Base-by-base conservation (phyloP, 2,113 vertebrate species). In the Tragulus kanchil region DNA sequence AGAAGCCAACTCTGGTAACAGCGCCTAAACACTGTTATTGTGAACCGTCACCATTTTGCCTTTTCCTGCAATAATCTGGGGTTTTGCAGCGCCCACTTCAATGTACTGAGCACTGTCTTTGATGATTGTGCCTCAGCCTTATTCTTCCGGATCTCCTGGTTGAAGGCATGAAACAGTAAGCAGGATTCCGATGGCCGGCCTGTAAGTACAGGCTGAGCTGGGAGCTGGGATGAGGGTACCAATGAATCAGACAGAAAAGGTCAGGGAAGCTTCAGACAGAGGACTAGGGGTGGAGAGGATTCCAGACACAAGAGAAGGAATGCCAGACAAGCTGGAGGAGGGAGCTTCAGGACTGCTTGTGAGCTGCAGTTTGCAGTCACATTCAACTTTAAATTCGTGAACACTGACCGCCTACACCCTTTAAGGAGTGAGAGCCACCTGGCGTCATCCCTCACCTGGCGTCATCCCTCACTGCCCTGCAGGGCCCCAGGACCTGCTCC, bases 1-100 rank as follows among this genome's bases (percentile, higher is more conserved):
- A 17, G 48, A 94, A 95, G 54, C 59, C 77, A 84, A 82, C 79
- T 78, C 73, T 89, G 61, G 7, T 81, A 59, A 84, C 8, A 48
- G 19, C 1, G 3, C 82, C 83, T 25, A 23, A 84, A 83, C 42
- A 62, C 36, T 77, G 42, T 81, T 62, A 13, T 8, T 79, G 62
- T 8, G 42, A 89, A 78, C 8, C 23, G 16, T 36, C 9, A 54
- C 89, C 3, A 8, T 28, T 54, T 36, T 45, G 81, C 45, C 25
- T 62, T 85, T 88, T 67, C 45, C 88, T 52, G 19, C 21, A 56
- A 8, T 78, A 11, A 89, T 31, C 73, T 48, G 45, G 79, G 12
- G 16, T 64, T 77, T 45, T 61, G 13, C 10, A 50, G 52, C 71
- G 52, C 6, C 0, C 12, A 0, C 50, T 50, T 65, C 17, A 45